These are phyloP conservation scores for Chrysaora quinquecirrha DNA, from an alignment of 30 jellyfish, hydroid and myxozoan species.

Conservation along the genomic window DNA sequence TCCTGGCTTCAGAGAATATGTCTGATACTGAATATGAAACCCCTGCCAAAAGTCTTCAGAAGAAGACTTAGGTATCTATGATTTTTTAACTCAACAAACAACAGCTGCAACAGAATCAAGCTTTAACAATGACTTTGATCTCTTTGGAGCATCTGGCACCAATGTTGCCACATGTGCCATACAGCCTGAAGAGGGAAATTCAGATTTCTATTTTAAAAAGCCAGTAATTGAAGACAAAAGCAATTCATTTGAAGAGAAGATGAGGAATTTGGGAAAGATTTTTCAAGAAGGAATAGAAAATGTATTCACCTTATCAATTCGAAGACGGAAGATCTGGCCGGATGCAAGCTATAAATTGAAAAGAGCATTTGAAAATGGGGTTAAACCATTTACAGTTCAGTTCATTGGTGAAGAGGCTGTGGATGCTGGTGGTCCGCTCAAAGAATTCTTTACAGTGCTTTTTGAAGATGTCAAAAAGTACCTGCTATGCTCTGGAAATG, in stretches of 20 bases:
- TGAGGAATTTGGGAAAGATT: neutral
- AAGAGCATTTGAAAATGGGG: constrained; percentile 12
- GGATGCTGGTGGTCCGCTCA: constrained; percentile 40
- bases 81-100: neutral
- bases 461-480: constrained; percentile 30
- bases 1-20: neutral
- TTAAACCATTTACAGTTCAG: constrained; percentile 29
- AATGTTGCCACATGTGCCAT: neutral
- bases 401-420: constrained; percentile 47
- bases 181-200: neutral
- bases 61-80: neutral
- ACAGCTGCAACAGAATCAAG: neutral
- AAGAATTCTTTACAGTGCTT: constrained; percentile 22
- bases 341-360: constrained; percentile 29
- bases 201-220: too few relatives aligned
- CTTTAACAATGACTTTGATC: neutral
- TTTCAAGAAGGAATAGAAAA: neutral
- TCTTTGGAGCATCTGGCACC: neutral
- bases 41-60: neutral
- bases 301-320: neutral
- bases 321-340: constrained; percentile 21
- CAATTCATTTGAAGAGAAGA: neutral
- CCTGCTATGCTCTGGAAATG: constrained; percentile 13
- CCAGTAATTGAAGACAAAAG: neutral
- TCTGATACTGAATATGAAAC: neutral